Conservation (phyloP, 1,140 invertebrate species). For the Nymphalis io region DNA sequence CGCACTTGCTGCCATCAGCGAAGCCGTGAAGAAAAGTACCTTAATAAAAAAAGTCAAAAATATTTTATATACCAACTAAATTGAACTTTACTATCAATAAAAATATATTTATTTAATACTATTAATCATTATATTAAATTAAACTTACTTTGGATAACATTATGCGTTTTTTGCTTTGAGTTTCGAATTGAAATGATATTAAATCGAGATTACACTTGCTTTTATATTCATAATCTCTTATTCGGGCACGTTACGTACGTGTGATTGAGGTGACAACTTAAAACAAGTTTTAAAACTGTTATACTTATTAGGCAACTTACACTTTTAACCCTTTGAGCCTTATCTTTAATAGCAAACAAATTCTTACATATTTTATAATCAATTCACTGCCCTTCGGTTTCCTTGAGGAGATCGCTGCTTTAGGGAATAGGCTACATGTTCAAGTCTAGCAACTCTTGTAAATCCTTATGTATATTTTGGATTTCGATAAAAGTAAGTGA, state of each 20-base stretch:
- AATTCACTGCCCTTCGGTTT: too few species aligned
- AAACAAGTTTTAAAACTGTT: background rate
- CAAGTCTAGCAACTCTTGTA: too few species aligned
- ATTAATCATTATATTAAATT: background rate
- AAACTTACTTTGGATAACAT: constrained; percentile 16
- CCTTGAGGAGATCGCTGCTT: too few species aligned
- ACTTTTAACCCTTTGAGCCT: background rate
- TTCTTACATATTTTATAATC: too few species aligned
- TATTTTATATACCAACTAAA: too few species aligned
- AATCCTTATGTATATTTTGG: too few species aligned
- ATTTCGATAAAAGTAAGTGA: too few species aligned
- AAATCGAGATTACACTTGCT: background rate
- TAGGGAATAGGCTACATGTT: too few species aligned
- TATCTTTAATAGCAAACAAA: too few species aligned
- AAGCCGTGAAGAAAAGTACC: constrained; percentile 11
- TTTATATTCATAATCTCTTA: constrained; percentile 9
- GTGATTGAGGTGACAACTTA: background rate
- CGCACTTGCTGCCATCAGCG: constrained; percentile 17
- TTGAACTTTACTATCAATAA: too few species aligned
- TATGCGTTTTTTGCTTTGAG: background rate
- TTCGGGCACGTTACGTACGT: background rate
- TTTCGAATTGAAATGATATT: background rate
- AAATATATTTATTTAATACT: too few species aligned
- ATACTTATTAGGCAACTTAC: background rate
- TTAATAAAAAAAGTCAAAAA: background rate